These are phyloP conservation scores for Todus mexicanus DNA, from an alignment of 2,797 vertebrate species.

Conservation along the genomic window DNA sequence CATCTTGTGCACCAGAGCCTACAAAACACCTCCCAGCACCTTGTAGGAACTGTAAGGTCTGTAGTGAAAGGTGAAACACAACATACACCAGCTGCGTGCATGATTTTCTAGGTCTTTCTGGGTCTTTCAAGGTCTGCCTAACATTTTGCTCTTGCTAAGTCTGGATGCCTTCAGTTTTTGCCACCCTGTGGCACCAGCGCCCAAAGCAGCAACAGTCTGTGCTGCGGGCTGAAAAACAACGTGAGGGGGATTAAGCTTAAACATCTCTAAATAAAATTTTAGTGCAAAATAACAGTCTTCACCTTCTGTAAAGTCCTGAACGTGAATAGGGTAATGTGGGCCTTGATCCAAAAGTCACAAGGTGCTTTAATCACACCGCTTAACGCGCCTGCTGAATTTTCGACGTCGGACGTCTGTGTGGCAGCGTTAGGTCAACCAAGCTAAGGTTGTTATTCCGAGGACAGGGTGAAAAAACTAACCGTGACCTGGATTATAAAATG, in stretches of 20 bases:
- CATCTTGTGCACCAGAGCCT: background rate
- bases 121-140: background rate
- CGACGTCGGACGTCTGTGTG: background rate
- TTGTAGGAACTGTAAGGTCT: background rate
- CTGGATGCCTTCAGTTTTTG: background rate
- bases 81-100: background rate
- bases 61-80: background rate
- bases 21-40: background rate
- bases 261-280: background rate
- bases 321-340: background rate
- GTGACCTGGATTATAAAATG: slow-evolving; percentile 37
- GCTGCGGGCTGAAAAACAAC: background rate
- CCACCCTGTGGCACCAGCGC: background rate
- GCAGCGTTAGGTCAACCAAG: background rate
- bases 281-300: background rate
- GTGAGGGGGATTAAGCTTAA: background rate
- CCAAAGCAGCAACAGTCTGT: background rate
- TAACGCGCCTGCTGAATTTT: background rate
- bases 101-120: background rate
- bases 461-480: slow-evolving; percentile 17
- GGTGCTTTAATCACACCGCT: background rate
- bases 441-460: background rate
- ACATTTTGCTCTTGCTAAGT: background rate
- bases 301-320: background rate
- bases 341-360: background rate